Base-by-base conservation (phyloP, 1,140 invertebrate species). In the Drosophila seguyi region DNA sequence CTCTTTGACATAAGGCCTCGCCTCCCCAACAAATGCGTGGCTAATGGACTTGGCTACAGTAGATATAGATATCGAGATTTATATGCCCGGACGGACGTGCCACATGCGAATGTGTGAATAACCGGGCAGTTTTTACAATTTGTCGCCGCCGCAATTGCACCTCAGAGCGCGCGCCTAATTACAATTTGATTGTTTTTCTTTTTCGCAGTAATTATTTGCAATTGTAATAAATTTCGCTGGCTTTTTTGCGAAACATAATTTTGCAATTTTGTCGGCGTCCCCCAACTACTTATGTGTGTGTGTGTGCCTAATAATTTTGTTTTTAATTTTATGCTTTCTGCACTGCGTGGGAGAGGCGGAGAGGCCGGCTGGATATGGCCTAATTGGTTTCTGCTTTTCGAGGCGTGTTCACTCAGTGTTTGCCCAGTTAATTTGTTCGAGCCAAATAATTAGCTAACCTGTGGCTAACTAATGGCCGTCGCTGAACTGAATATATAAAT, bases 151-250 rank as follows among this genome's bases (percentile, higher is more conserved):
- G 47, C 36, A 53, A 41, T 58, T 45, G 68, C 59, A 41, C 34
- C 34, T 38, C 34, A 2, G 52, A 55, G 52, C 18, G n/a, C n/a
- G 27, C n/a, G 52, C 67, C 79, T 88, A 87, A 87, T 87, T 87
- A 88, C 84, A 73, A 73, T 83, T 83, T 88, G 84, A 87, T 87
- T 87, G 79, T 87, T 83, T 87, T 88, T 87, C 79, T 74, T 81
- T 85, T 65, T 82, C 73, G 53, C 53, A 83, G 83, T 88, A 87
- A 88, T 87, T 87, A 87, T 87, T 88, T 55, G 87, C 83, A 83
- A 76, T 86, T 86, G 83, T 86, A 87, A 88, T 87, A 83, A 76
- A 87, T 83, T 88, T 88, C 47, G 72, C 61, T 66, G 82, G 52
- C 36, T 53, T 85, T 81, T 84, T 84, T 86, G 65, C 74, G 79